Evolutionary conservation across 2,797 vertebrate species (phyloP).

Genomic region (Tolypeutes matacus): DNA sequence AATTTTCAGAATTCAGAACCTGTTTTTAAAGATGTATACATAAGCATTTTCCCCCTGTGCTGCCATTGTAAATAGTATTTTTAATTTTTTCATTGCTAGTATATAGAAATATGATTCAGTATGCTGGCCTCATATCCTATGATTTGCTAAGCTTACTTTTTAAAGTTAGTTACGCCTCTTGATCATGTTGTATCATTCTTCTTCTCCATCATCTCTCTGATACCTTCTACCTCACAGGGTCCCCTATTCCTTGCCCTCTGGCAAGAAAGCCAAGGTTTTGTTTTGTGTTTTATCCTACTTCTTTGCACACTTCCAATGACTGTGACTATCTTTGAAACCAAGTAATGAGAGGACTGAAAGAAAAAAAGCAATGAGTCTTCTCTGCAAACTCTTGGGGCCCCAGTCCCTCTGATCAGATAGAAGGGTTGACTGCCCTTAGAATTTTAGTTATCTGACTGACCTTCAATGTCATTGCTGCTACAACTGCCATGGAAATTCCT

Average conservation of each 20-base stretch:
- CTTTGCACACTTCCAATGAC: not conserved
- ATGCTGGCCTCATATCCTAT: not conserved
- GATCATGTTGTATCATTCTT: not conserved
- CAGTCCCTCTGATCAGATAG: not conserved
- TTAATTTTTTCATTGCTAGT: not conserved
- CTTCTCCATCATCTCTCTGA: not conserved
- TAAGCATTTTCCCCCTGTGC: not conserved
- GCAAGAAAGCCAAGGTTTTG: not conserved
- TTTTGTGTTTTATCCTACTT: not conserved
- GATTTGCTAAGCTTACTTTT: not conserved
- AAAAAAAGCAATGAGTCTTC: not conserved
- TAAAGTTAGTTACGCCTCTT: not conserved
- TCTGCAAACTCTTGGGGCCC: not conserved
- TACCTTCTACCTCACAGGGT: not conserved
- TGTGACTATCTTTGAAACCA: not conserved
- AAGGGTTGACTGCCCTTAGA: not conserved
- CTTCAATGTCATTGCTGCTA: not conserved
- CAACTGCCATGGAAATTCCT: not conserved
- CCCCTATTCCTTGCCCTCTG: not conserved
- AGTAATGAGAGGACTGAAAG: not conserved
- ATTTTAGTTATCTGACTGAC: not conserved
- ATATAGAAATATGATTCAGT: not conserved
- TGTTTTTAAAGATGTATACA: not conserved
- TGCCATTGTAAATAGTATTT: not conserved
- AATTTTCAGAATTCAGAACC: not conserved